Percentiles rank a stretch among this genome's conserved stretches.
Evolutionary conservation across 2,113 vertebrate genomes (phyloP).

Genomic region (Lycocorax pyrrhopterus): DNA sequence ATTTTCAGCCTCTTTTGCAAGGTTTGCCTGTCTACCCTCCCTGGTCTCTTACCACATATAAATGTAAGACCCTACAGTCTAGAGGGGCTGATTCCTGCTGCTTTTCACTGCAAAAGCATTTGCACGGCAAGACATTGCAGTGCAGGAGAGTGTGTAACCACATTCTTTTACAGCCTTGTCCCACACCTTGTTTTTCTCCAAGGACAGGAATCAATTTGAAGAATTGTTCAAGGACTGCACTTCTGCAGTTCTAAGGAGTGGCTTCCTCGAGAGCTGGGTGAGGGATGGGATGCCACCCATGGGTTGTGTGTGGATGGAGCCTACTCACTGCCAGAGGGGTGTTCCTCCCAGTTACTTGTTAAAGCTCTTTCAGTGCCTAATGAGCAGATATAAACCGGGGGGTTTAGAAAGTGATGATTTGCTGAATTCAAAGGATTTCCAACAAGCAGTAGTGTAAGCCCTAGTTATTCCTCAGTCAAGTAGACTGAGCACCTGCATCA

Average conservation of each 20-base stretch:
- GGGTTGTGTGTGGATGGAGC: background rate
- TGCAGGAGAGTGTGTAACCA: background rate
- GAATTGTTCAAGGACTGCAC: background rate
- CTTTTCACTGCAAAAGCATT: background rate
- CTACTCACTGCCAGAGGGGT: background rate
- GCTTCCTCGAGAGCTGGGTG: background rate
- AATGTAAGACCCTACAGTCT: accelerated
- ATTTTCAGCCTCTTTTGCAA: background rate
- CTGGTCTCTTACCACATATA: background rate
- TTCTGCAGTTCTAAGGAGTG: background rate
- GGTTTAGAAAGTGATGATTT: background rate
- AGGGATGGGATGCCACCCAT: background rate
- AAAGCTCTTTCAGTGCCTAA: background rate
- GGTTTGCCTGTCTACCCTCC: background rate
- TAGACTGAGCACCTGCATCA: background rate
- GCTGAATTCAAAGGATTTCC: background rate
- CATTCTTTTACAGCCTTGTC: accelerated
- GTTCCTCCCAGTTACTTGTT: background rate
- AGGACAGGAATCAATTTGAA: background rate
- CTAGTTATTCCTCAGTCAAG: background rate
- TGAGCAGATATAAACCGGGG: background rate
- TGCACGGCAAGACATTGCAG: background rate
- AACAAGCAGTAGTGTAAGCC: background rate
- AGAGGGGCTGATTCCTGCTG: background rate
- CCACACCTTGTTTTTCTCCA: background rate